phyloP scores from a whole-genome alignment of 2,113 vertebrate genomes.

The Cryptotis parvus region DNA sequence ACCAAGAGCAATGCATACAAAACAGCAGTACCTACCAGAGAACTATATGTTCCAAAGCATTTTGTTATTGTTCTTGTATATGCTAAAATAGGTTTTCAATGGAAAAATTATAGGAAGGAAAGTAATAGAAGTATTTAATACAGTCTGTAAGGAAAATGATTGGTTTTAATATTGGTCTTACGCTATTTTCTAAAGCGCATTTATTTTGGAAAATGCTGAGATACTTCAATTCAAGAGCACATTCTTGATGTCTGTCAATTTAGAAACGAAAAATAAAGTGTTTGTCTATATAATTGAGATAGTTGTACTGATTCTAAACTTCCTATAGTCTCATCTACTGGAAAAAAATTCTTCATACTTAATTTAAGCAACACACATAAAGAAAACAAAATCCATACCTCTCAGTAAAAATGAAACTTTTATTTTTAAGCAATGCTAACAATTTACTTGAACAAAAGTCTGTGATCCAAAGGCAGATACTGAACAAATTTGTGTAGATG shows the following conservation, averaged over 20 bases:
- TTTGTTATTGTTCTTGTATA: neutral
- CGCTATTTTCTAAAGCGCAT: neutral
- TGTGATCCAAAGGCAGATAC: neutral
- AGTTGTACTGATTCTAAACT: neutral
- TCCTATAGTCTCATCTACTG: conserved; percentile 24
- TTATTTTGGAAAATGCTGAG: neutral
- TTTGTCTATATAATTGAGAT: conserved; percentile 23
- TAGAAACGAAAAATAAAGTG: neutral
- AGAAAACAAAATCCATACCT: conserved; percentile 23
- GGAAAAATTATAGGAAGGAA: neutral
- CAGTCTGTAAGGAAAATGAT: conserved; percentile 9
- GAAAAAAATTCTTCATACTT: conserved; percentile 13
- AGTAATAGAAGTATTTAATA: neutral
- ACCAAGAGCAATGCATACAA: too few relatives aligned
- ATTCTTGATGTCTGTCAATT: conserved; percentile 31
- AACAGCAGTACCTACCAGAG: neutral
- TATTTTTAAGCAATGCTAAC: conserved; percentile 29
- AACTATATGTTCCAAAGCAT: neutral
- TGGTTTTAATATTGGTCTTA: neutral
- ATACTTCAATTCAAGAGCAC: conserved; percentile 45
- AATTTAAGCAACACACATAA: neutral
- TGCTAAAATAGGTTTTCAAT: neutral
- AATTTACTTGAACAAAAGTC: conserved; percentile 18
- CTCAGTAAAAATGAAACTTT: neutral
- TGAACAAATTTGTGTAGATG: neutral